phyloP scores from a whole-genome alignment of 2,888 invertebrate species.

The Spodoptera picta region DNA sequence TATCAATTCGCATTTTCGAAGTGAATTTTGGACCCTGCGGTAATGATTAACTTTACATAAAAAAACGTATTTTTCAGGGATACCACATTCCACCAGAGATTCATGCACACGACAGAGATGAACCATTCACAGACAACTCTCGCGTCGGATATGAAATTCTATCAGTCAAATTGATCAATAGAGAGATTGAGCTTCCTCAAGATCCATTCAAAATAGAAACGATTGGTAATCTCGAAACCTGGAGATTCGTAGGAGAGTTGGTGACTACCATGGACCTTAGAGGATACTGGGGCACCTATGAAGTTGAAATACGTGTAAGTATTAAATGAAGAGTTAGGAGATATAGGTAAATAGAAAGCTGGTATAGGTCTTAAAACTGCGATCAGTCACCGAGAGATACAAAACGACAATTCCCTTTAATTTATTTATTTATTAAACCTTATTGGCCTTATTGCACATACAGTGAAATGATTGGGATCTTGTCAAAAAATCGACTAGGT shows the following conservation, averaged over 20 bases:
- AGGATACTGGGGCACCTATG: conserved; percentile 89
- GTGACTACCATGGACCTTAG: conserved; percentile 78
- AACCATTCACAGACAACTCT: conserved; percentile 86
- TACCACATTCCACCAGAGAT: conserved; percentile 69
- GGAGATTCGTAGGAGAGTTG: conserved; percentile 73
- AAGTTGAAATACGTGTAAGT: conserved; percentile 84
- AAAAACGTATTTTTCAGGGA: conserved; percentile 62
- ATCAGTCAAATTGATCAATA: conserved; percentile 65
- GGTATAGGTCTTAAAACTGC: too few relatives aligned
- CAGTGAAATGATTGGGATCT: too few relatives aligned
- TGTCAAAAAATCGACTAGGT: too few relatives aligned
- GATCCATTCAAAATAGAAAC: conserved; percentile 72
- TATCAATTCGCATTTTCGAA: too few relatives aligned
- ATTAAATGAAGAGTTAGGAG: too few relatives aligned
- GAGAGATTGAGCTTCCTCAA: conserved; percentile 66
- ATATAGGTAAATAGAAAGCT: too few relatives aligned
- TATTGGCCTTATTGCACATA: too few relatives aligned
- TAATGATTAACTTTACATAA: conserved; percentile 1
- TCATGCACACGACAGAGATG: conserved; percentile 86
- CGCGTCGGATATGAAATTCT: conserved; percentile 84
- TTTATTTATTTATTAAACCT: too few relatives aligned
- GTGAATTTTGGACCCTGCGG: too few relatives aligned
- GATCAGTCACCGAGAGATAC: too few relatives aligned
- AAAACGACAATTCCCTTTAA: too few relatives aligned
- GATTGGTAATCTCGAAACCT: conserved; percentile 65